Conservation (phyloP, 2,797 vertebrate genomes). For the Melopsittacus undulatus region DNA sequence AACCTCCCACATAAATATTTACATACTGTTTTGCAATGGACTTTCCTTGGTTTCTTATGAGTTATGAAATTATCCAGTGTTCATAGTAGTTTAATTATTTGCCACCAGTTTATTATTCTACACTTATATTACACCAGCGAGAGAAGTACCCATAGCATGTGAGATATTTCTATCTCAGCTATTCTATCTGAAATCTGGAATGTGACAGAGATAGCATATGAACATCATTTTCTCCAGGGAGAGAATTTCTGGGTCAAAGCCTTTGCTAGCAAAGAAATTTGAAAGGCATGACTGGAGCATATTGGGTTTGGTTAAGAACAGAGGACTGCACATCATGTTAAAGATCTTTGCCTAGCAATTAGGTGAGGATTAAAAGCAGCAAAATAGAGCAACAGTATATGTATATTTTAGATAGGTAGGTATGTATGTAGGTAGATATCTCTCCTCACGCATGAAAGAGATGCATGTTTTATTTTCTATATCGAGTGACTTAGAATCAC, state of each 20-base stretch:
- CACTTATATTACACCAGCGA: neutral
- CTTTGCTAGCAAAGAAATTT: neutral
- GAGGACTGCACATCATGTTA: neutral
- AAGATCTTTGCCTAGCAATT: neutral
- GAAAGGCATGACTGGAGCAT: neutral
- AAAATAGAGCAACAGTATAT: neutral
- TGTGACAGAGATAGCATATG: neutral
- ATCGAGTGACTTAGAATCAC: neutral
- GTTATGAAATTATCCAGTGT: neutral
- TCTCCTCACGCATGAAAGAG: neutral
- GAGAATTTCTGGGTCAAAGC: conserved; percentile 3
- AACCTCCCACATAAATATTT: neutral
- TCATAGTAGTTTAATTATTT: neutral
- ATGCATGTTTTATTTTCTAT: neutral
- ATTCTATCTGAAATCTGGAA: neutral
- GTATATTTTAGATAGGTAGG: neutral
- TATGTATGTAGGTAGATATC: neutral
- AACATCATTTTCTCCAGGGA: neutral
- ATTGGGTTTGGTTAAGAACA: neutral
- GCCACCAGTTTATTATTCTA: neutral
- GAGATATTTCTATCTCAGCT: neutral
- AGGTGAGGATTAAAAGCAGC: neutral
- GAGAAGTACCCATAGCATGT: neutral
- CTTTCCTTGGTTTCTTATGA: neutral
- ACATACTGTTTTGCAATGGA: neutral